Base-by-base conservation (phyloP, 2,113 vertebrate genomes). In the Porphyrio hochstetteri region DNA sequence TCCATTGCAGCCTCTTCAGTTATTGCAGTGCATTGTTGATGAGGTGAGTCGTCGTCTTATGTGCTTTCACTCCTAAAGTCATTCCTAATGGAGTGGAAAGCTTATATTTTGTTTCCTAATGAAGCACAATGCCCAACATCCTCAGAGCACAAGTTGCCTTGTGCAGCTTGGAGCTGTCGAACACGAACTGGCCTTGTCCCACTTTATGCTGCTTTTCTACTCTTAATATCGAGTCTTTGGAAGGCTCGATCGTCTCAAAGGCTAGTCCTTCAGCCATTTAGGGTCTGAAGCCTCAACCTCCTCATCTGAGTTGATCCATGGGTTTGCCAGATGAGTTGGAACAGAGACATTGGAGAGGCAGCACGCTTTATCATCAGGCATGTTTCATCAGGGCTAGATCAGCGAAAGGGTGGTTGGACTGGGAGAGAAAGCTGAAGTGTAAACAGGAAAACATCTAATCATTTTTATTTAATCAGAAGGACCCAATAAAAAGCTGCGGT, bases 31-130 rank as follows among this genome's bases (percentile, higher is more conserved):
- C 99, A 99, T 99, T 99, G 99, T 99, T 99, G 99, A 99, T 99
- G 99, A 99, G 99, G 99, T 99, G 99, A 99, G 99, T 99, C 99
- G 98, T 97, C 98, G 99, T 99, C 99, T 99, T 99, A 99, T 99
- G 99, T 99, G 99, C 99, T 99, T 99, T 99, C 99, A 98, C 98
- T 99, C 99, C 99, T 99, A 99, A 99, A 99, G 99, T 99, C 99
- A 99, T 99, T 98, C 98, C 99, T 99, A 99, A 99, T 99, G 99
- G 99, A 98, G 97, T 99, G 99, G 99, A 99, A 99, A 99, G 99
- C 98, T 99, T 99, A 99, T 99, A 99, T 99, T 99, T 99, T 99
- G 99, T 99, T 99, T 99, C 99, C 98, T 99, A 99, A 99, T 99
- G 99, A 99, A 99, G 99, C 99, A 99, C 99, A 98, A 98, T 99